phyloP scores from a whole-genome alignment of 2,797 vertebrate species.

The Pangasius krempfi region DNA sequence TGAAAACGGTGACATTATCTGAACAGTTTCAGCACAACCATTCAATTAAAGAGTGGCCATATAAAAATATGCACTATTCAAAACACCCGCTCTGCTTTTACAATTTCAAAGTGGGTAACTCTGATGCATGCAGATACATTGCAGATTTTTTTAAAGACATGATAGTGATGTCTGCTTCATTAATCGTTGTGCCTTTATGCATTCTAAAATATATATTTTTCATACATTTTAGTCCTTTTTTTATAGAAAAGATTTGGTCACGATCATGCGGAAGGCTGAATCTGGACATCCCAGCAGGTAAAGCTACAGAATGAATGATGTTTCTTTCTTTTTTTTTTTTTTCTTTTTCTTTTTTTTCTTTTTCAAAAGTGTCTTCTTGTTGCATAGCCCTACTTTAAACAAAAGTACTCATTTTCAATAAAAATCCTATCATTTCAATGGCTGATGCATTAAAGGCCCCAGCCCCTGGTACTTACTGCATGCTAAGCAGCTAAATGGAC shows the following conservation, averaged over 20 bases:
- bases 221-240: conserved; percentile 55
- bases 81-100: conserved; percentile 57
- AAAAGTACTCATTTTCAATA: conserved; percentile 48
- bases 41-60: conserved; percentile 44
- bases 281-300: conserved; percentile 78
- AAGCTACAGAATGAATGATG: conserved; percentile 79
- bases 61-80: conserved; percentile 52
- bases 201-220: conserved; percentile 72
- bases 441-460: background rate
- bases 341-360: conserved; percentile 22
- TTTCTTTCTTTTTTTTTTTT: conserved; percentile 39
- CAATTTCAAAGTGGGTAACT: conserved; percentile 65
- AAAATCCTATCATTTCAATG: conserved; percentile 15
- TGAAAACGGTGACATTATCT: conserved; percentile 48
- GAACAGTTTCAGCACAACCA: conserved; percentile 45
- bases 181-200: conserved; percentile 84
- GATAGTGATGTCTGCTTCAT: conserved; percentile 65
- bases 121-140: conserved; percentile 80
- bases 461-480: conserved; percentile 6
- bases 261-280: conserved; percentile 86
- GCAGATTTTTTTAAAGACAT: conserved; percentile 64
- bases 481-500: conserved; percentile 41
- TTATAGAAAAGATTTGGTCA: conserved; percentile 90
- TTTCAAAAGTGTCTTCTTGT: conserved; percentile 77
- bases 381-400: conserved; percentile 86